Base-by-base conservation (phyloP, 2,888 invertebrate species). In the Epistrophella euchroma region DNA sequence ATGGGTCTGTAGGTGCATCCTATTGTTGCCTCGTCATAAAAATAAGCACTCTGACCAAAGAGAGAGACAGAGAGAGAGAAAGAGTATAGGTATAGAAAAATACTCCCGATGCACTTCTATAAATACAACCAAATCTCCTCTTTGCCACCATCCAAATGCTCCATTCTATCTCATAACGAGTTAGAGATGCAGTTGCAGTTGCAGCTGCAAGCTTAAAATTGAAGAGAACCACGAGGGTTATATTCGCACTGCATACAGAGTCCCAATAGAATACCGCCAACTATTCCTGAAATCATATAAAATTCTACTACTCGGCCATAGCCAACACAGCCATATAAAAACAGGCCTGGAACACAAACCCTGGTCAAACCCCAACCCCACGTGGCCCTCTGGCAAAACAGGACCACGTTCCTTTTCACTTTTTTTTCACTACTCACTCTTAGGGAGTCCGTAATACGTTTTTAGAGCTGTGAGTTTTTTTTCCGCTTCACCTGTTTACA, bases 141-240 rank as follows among this genome's bases (percentile, higher is more conserved):
- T 22, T 43, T 68, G 37, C 79, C 68, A 66, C 62, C 64, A 88
- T 52, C 50, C 32, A 50, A 60, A 60, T 22, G 37, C 22, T 86
- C 89, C 89, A 88, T 88, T 90, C 88, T 90, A 91, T 90, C 90
- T 89, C 90, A 90, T 90, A 89, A 90, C 90, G 90, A 90, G 90
- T 91, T 91, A 88, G 89, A 90, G 91, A 88, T 89, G 87, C 90
- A 90, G 55, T 43, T 43, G 70, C 77, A 83, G 58, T 50, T 50
- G 76, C 88, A 88, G 90, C 90, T n/a, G 58, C 73, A 56, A 62
- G 66, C 74, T 50, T 56, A 85, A 84, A 74, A 82, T 71, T 74
- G 74, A 71, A 86, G 77, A 78, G 74, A 76, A 64, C 77, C 82
- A 77, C 47, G 56, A 71, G 64, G 82, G 74, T 60, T 71, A 58